Conservation (phyloP, 2,797 vertebrate genomes). For the Sandelia bainsii region DNA sequence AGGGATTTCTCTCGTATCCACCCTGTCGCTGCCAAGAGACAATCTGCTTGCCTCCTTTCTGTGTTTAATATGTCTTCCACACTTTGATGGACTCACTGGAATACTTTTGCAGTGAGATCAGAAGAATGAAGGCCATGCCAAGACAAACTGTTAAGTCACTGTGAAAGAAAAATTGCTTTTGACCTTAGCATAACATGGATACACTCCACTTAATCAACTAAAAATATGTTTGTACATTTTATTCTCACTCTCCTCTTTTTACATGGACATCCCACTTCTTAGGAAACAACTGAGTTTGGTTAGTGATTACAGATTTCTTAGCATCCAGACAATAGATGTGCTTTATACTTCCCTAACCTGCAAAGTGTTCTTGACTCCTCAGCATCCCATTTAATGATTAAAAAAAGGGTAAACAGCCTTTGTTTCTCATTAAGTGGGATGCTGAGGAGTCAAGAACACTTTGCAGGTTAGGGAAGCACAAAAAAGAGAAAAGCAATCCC, state of each 20-base stretch:
- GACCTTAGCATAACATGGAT: conserved; percentile 25
- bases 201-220: conserved; percentile 42
- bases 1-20: conserved; percentile 80
- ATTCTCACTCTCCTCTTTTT: conserved; percentile 1
- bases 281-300: not conserved
- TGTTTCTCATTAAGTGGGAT: no score
- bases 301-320: conserved; percentile 15
- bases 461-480: not conserved
- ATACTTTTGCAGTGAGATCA: conserved; percentile 72
- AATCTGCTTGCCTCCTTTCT: conserved; percentile 71
- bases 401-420: no score
- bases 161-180: conserved; percentile 38
- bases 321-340: not conserved
- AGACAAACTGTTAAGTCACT: conserved; percentile 51
- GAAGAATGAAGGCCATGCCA: conserved; percentile 43
- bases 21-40: conserved; percentile 74
- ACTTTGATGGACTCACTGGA: conserved; percentile 50
- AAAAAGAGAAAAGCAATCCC: not conserved
- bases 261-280: not conserved
- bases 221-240: conserved; percentile 27
- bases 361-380: conserved; percentile 2
- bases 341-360: not conserved
- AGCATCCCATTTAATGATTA: no score
- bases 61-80: conserved; percentile 50
- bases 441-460: conserved; percentile 2